These are phyloP conservation scores for Maconellicoccus hirsutus DNA, from an alignment of 1,140 invertebrate genomes.

Conservation along the genomic window DNA sequence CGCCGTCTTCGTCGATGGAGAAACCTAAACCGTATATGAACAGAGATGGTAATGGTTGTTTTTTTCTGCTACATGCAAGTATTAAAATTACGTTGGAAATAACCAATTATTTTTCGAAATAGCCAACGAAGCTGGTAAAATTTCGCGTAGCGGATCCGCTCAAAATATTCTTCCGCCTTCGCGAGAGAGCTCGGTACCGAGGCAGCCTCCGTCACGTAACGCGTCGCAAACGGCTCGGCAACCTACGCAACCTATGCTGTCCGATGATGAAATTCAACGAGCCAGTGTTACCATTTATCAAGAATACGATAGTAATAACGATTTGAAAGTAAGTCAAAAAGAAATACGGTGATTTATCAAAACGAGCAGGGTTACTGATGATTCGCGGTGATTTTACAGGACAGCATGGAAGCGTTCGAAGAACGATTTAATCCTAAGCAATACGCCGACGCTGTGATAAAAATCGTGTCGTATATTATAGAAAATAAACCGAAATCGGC, in stretches of 20 bases:
- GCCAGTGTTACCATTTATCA: constrained; percentile 31
- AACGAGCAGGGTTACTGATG: too few relatives aligned
- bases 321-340: constrained; percentile 33
- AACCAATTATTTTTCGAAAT: background rate
- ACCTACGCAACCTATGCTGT: constrained; percentile 3
- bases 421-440: constrained; percentile 12
- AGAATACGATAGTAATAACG: constrained; percentile 31
- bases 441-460: background rate
- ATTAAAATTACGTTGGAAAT: background rate
- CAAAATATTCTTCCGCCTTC: constrained; percentile 13
- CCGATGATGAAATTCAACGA: constrained; percentile 24
- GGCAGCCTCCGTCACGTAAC: background rate
- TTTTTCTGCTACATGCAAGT: background rate
- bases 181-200: constrained; percentile 23
- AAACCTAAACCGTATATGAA: background rate
- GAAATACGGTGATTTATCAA: too few relatives aligned
- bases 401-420: background rate
- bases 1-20: constrained; percentile 7
- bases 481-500: constrained; percentile 23
- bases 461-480: constrained; percentile 18
- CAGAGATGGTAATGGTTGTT: background rate
- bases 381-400: background rate
- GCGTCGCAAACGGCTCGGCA: background rate
- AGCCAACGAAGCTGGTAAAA: background rate
- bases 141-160: background rate